Base-by-base conservation (phyloP, 2,113 vertebrate species). In the Bubo scandiacus region DNA sequence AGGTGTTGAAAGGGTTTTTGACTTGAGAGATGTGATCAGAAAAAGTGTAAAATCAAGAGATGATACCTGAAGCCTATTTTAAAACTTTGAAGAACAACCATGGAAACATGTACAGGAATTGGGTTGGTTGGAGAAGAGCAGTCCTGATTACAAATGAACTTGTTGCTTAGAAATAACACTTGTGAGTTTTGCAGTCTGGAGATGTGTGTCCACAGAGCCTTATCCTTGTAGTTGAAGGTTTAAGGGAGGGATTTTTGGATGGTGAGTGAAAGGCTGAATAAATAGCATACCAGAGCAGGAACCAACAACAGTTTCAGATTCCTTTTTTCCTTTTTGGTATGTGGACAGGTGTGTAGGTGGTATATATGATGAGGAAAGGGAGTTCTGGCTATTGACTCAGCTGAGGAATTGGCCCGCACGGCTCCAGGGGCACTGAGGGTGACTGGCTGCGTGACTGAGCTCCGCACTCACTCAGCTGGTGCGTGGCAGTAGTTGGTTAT, bases 381-480 rank as follows among this genome's bases (percentile, higher is more conserved):
- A 65, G 77, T 32, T 20, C 34, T 55, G 59, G 40, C 52, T 67
- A 10, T 26, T 62, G 57, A 58, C 61, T 47, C 36, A 25, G 57
- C 34, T 54, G 43, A 47, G 43, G 40, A 38, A 12, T 43, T 62
- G 65, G 22, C 29, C 23, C 1, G 2, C 10, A 9, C 1, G 4
- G 38, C 79, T 63, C 30, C n/a, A 63, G 84, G 40, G 43, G 22
- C 23, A 20, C 36, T 11, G 54, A 40, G 23, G 15, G 66, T 45
- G 36, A 18, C 11, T 45, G 54, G 72, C 79, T 80, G 67, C 21
- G 1, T 40, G 23, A n/a, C 66, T 40, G 42, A 83, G 17, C 79
- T 66, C 52, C 2, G 1, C 2, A 3, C 52, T 49, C 2, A 3
- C 52, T 49, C 5, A 12, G 18, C 18, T 77, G 26, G 10, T 40